Base-by-base conservation (phyloP, 35 echinoderm and acorn worm genomes). In the Ophioderma brevispina region DNA sequence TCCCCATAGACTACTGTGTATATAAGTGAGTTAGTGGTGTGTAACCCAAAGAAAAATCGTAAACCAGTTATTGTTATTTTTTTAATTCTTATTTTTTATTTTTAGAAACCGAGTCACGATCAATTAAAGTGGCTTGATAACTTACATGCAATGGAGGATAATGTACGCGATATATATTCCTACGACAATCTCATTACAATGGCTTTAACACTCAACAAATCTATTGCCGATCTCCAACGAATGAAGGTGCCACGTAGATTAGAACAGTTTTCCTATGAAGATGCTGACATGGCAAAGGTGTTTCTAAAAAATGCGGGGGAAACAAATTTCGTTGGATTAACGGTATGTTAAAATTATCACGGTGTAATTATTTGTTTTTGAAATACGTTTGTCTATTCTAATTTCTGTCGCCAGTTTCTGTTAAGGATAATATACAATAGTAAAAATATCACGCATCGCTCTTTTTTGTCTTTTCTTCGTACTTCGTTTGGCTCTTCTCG, bases 101-200 rank as follows among this genome's bases (percentile, higher is more conserved):
- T 43, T 46, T n/a, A 91, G 89, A 84, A 91, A 35, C 81, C 81
- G 32, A 46, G 33, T 13, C 55, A 64, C 14, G 76, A 84, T 37
- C 89, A 85, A 36, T 28, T 84, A 32, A 63, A 84, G 31, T 84
- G 32, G 32, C 35, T 91, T 30, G 36, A 59, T 14, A 19, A 41
- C 11, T 33, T 89, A 0, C 87, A 82, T 31, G 50, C 31, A 50
- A 89, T 89, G 89, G 63, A 83, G 19, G 89, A 91, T 63, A 91
- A 91, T 49, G 46, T 39, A 0, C 89, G 80, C 5, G 43, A 46
- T 63, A 84, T 82, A 19, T 91, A 91, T 84, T 35, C 89, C 36
- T 91, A 91, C 38, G 89, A 91, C 38, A 84, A 76, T 39, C 64
- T 91, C 63, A 49, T 91, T 38, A 84, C 89, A n/a, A 84, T 91